Evolutionary conservation across 2,113 vertebrate species (phyloP).

Genomic region (Erythrolamprus reginae): DNA sequence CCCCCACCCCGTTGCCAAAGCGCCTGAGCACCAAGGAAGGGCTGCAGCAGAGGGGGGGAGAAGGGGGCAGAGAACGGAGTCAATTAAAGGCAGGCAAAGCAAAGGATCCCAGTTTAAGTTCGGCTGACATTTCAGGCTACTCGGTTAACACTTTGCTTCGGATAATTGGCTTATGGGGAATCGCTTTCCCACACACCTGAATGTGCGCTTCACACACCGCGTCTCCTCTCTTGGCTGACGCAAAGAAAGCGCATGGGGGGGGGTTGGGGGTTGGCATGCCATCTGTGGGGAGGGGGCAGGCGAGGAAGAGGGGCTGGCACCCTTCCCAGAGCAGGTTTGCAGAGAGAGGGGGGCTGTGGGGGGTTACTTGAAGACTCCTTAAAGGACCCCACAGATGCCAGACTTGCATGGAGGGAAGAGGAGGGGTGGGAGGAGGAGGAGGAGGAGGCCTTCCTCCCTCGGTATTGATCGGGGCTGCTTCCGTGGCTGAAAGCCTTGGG

Average conservation of each 20-base stretch:
- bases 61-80: constrained; percentile 23
- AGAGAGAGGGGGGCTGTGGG: neutral
- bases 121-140: constrained; percentile 62
- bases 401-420: neutral
- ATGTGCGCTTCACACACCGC: constrained; percentile 58
- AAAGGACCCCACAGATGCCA: neutral
- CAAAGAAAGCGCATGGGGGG: constrained; percentile 52
- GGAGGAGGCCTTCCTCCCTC: neutral
- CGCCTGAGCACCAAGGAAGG: neutral
- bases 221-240: constrained; percentile 64
- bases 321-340: constrained; percentile 5
- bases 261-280: constrained; percentile 47
- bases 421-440: too few relatives aligned
- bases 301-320: constrained; percentile 49
- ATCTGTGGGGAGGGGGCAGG: constrained; percentile 12
- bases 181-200: constrained; percentile 35
- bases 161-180: constrained; percentile 66
- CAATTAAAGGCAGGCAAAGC: constrained; percentile 41
- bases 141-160: constrained; percentile 67
- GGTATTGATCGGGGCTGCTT: neutral
- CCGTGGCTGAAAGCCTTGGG: neutral
- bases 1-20: neutral
- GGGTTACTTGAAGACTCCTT: neutral
- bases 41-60: neutral
- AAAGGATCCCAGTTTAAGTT: constrained; percentile 50